These are phyloP conservation scores for Spialia ferax DNA, from an alignment of 2,888 invertebrate species.

Conservation along the genomic window DNA sequence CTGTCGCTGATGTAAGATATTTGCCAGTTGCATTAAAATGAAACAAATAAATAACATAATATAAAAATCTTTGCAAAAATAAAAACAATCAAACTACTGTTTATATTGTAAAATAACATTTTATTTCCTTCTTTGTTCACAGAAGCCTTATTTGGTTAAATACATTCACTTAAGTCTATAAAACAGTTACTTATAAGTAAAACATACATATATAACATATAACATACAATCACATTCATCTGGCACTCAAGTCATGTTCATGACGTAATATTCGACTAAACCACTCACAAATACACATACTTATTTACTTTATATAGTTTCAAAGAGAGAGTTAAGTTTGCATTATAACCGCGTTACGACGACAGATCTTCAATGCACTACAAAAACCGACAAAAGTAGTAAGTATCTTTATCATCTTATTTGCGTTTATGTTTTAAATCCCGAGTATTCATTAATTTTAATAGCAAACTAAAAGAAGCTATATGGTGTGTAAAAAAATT, in stretches of 20 bases:
- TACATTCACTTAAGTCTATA: constrained; percentile 69
- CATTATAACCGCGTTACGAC: too few species aligned
- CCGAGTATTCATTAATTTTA: too few species aligned
- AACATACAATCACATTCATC: constrained; percentile 80
- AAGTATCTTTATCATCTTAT: too few species aligned
- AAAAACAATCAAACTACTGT: constrained; percentile 51
- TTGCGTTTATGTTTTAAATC: too few species aligned
- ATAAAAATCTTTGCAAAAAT: too few species aligned
- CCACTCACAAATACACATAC: constrained; percentile 8
- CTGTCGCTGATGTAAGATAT: too few species aligned
- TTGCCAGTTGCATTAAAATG: too few species aligned
- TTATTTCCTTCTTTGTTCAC: constrained; percentile 74
- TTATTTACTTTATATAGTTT: neutral
- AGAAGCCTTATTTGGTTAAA: constrained; percentile 75
- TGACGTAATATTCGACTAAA: constrained; percentile 41
- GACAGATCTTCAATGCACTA: too few species aligned
- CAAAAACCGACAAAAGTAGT: too few species aligned
- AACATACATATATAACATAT: constrained; percentile 52
- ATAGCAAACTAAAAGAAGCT: too few species aligned
- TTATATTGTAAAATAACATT: constrained; percentile 81
- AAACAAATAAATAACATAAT: too few species aligned
- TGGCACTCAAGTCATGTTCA: constrained; percentile 74
- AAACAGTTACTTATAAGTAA: constrained; percentile 64
- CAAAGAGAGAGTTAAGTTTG: neutral
- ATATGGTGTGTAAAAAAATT: too few species aligned